Evolutionary conservation across 2,888 invertebrate genomes (phyloP).

Genomic region (Orgyia antiqua): DNA sequence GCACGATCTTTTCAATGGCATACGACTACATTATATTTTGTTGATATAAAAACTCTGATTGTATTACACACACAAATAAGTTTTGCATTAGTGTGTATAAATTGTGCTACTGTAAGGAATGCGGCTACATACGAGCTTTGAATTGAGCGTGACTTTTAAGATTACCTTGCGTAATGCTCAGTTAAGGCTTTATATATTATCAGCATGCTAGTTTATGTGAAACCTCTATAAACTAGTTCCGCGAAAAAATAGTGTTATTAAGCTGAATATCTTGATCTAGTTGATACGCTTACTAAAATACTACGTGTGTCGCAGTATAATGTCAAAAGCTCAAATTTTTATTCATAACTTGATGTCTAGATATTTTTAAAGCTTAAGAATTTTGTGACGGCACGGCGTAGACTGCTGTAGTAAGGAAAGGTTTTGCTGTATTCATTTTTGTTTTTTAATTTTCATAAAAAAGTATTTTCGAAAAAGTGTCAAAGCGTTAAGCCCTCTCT

Average conservation of each 20-base stretch:
- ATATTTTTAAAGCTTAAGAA: too few relatives aligned
- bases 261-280: slow-evolving; percentile 6
- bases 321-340: slow-evolving; percentile 2
- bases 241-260: slow-evolving; percentile 5
- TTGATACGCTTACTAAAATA: slow-evolving; percentile 4
- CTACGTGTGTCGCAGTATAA: slow-evolving; percentile 1
- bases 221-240: slow-evolving; percentile 13
- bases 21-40: too few relatives aligned
- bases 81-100: slow-evolving; percentile 11
- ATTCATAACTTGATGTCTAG: neutral
- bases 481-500: too few relatives aligned
- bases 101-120: slow-evolving; percentile 31
- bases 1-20: neutral
- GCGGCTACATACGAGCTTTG: slow-evolving; percentile 38
- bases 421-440: too few relatives aligned
- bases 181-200: too few relatives aligned
- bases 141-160: slow-evolving; percentile 38
- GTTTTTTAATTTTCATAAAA: too few relatives aligned
- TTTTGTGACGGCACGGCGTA: too few relatives aligned
- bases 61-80: slow-evolving; percentile 2
- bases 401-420: too few relatives aligned
- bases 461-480: too few relatives aligned
- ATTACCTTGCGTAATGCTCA: slow-evolving; percentile 38
- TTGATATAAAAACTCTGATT: too few relatives aligned
- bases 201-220: slow-evolving; percentile 11